Conservation (phyloP, 2,113 vertebrate species). For the Syrmaticus mikado region DNA sequence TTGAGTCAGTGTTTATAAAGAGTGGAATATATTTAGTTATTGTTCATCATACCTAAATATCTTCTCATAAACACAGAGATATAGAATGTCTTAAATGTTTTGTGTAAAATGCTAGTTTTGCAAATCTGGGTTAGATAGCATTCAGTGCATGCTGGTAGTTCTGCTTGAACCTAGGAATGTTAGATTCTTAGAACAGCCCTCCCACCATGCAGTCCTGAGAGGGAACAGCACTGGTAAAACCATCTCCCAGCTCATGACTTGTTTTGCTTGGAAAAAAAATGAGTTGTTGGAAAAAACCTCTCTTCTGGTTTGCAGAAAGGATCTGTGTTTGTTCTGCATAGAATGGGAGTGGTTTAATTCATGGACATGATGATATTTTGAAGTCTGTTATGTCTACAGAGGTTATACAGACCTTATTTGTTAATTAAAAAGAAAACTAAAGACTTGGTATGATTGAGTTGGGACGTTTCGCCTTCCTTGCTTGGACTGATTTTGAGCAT, state of each 20-base stretch:
- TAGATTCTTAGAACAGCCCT: not conserved
- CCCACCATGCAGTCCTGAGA: not conserved
- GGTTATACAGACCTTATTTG: not conserved
- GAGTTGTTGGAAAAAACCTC: not conserved
- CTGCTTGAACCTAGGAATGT: not conserved
- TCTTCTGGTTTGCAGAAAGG: not conserved
- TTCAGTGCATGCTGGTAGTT: not conserved
- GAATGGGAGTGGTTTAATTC: not conserved
- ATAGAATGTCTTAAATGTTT: not conserved
- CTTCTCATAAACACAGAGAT: not conserved
- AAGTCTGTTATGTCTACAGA: not conserved
- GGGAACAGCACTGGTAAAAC: not conserved
- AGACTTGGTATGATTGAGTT: not conserved
- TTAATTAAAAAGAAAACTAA: not conserved
- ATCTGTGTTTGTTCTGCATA: not conserved
- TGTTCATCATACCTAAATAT: not conserved
- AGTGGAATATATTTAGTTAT: not conserved
- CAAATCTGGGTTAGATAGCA: not conserved
- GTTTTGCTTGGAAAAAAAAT: too few relatives aligned
- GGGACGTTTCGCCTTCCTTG: not conserved
- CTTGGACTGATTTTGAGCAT: slow-evolving; percentile 1
- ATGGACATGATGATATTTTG: not conserved
- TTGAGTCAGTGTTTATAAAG: not conserved
- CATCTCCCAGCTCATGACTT: not conserved
- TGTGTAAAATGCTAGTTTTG: not conserved